phyloP scores from a whole-genome alignment of 1,140 invertebrate species.

The Paracyclopina nana region DNA sequence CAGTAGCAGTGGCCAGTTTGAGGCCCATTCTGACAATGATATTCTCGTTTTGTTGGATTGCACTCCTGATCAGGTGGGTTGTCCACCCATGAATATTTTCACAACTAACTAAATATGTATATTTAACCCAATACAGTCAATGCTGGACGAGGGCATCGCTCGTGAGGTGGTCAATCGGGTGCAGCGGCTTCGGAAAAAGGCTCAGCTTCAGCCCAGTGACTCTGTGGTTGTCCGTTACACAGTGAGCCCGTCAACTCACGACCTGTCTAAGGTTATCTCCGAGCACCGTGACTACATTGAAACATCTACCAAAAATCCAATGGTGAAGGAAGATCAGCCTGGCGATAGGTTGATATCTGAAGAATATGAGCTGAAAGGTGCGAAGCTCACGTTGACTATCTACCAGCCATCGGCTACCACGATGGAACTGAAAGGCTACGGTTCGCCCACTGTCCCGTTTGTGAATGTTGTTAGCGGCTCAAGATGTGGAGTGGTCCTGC shows the following conservation, averaged over 20 bases:
- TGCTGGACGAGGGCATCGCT: slow-evolving; percentile 76
- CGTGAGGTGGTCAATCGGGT: slow-evolving; percentile 89
- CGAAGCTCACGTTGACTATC: slow-evolving; percentile 23
- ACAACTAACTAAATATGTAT: too few species aligned
- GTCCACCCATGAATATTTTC: too few species aligned
- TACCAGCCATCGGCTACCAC: slow-evolving; percentile 14
- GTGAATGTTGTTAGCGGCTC: not conserved
- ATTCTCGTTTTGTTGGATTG: slow-evolving; percentile 45
- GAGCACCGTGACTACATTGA: slow-evolving; percentile 54
- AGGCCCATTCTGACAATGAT: slow-evolving; percentile 72
- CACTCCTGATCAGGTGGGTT: slow-evolving; percentile 53
- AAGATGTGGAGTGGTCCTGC: not conserved
- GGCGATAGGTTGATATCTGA: slow-evolving; percentile 17
- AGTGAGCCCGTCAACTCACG: slow-evolving; percentile 35
- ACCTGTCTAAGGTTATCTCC: slow-evolving; percentile 43
- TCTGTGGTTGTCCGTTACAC: slow-evolving; percentile 63
- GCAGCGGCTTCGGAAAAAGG: slow-evolving; percentile 93
- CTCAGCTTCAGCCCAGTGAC: slow-evolving; percentile 75
- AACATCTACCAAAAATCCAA: slow-evolving; percentile 52
- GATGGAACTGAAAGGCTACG: not conserved
- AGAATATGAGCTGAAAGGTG: slow-evolving; percentile 24
- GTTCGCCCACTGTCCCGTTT: not conserved
- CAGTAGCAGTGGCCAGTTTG: slow-evolving; percentile 44
- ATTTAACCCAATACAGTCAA: too few species aligned
- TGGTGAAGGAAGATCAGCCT: slow-evolving; percentile 24